Conservation (phyloP, 2,888 invertebrate species). For the Saturnia pavonia region DNA sequence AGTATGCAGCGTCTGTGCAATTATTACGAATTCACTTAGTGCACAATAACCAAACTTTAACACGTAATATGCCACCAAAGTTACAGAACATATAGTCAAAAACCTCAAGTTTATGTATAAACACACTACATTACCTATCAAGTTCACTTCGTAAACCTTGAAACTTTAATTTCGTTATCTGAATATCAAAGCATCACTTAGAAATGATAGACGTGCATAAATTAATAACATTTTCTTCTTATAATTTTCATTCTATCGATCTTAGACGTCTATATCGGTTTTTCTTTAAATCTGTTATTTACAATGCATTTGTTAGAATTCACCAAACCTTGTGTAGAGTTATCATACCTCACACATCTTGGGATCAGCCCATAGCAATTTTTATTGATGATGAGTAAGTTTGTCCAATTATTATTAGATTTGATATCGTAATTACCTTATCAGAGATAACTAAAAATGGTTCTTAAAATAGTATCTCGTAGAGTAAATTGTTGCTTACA, state of each 20-base stretch:
- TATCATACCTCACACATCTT: background rate
- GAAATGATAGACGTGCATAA: too few relatives aligned
- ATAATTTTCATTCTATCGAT: too few relatives aligned
- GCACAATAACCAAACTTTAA: background rate
- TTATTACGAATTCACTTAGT: background rate
- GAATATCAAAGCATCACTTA: too few relatives aligned
- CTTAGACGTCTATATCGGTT: too few relatives aligned
- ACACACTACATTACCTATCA: too few relatives aligned
- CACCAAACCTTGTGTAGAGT: background rate
- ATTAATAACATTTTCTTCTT: too few relatives aligned
- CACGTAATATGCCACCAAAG: background rate
- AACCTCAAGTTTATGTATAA: too few relatives aligned
- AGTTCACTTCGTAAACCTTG: too few relatives aligned
- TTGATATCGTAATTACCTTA: background rate
- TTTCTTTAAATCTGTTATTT: too few relatives aligned
- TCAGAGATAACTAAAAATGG: background rate
- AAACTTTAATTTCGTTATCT: too few relatives aligned
- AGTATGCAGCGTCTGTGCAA: too few relatives aligned
- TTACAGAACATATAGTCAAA: background rate
- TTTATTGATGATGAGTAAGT: background rate
- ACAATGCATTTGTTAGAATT: too few relatives aligned
- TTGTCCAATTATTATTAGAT: background rate
- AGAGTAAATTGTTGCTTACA: background rate
- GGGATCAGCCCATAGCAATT: background rate
- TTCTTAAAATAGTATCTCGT: background rate